Evolutionary conservation across 2,888 invertebrate species (phyloP), one percentile per base, ranked within the genome.

Genomic region (Arenicola marina): DNA sequence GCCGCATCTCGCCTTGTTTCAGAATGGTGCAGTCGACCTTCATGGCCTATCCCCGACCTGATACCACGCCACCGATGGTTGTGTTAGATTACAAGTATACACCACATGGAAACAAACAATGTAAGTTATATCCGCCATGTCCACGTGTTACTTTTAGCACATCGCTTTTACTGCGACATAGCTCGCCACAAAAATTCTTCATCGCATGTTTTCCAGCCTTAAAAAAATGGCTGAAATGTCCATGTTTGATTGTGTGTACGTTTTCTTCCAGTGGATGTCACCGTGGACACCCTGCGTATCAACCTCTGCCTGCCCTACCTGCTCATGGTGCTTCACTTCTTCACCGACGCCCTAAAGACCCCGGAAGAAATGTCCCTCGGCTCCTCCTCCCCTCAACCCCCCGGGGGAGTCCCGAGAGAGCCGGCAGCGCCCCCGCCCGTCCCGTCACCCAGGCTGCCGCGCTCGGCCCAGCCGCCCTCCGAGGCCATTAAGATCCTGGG

Each of bases 301-400:
- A 91, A 90, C 78, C 84, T 92, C 0, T 90, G 91, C 0, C 87
- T 91, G 65, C 89, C 91, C 0, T 91, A 92, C 84, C 83, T 90
- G 18, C 69, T 85, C 62, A 84, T 83, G 56, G 80, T 90, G 60
- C 86, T 86, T 0, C 83, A 87, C 61, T 89, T 89, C 68, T 82
- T 90, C 68, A 83, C 88, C 46, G 88, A 88, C 59, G 88, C 89
- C 2, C 82, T 89, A 76, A 24, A 48, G 29, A 18, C 51, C 11
- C 61, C 63, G 2, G 38, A 51, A 28, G 57, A 62, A 18, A 38
- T 4, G 46, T 15, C 48, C 43, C 26, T 29, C 51, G 11, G 31
- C 55, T 32, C 54, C 59, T 15, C 67, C 89, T 88, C 0, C 86
- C 32, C 89, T 88, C 69, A 61, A 7, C 62, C 66, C 31, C 54